Conservation (phyloP, 2,797 vertebrate genomes). For the Scolopax bukidnonensis region DNA sequence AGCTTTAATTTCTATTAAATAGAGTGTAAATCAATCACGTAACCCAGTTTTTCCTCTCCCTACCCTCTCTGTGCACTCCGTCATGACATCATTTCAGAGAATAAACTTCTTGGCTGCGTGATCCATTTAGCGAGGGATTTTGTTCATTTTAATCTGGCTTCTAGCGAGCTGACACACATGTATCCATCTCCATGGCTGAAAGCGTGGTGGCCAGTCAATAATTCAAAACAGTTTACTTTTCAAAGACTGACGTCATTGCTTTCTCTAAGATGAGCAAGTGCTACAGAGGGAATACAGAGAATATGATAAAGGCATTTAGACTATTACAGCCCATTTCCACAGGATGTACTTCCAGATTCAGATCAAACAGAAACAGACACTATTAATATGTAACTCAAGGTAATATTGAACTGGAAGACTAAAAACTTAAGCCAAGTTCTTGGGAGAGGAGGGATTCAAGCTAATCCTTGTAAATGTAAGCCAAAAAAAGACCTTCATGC, state of each 20-base stretch:
- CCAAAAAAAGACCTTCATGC: not conserved
- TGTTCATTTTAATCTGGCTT: constrained; percentile 42
- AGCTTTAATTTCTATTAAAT: not conserved
- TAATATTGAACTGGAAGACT: not conserved
- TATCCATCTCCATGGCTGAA: not conserved
- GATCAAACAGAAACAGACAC: not conserved
- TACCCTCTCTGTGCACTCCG: not conserved
- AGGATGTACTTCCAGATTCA: not conserved
- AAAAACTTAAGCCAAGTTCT: not conserved
- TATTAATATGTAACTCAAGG: not conserved
- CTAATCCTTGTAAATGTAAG: not conserved
- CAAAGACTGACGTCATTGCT: constrained; percentile 27
- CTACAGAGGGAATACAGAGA: not conserved
- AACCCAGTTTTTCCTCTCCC: not conserved
- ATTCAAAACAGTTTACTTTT: constrained; percentile 43
- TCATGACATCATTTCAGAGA: constrained; percentile 38
- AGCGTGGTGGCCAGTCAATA: not conserved
- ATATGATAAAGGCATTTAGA: not conserved
- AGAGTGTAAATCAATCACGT: not conserved
- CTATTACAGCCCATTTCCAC: not conserved
- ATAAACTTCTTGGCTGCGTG: constrained; percentile 43
- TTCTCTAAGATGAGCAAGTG: not conserved
- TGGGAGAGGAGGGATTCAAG: not conserved
- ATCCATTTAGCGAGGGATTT: constrained; percentile 60
- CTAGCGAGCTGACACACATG: constrained; percentile 16